Evolutionary conservation across 2,113 vertebrate genomes (phyloP).

Genomic region (Hippocampus comes): DNA sequence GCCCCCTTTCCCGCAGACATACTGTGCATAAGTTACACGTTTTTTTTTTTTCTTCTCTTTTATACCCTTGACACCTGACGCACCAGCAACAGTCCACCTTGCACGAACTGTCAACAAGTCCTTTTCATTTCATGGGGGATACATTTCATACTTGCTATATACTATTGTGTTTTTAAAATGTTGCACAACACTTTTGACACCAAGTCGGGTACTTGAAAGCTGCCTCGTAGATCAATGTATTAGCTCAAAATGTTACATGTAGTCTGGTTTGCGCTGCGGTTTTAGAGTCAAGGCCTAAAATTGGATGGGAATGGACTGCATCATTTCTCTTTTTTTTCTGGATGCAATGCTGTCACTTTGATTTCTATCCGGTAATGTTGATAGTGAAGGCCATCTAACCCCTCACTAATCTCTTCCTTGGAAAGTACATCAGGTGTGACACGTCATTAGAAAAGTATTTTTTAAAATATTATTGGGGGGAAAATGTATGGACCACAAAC

Average conservation of each 20-base stretch:
- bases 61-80: background rate
- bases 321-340: background rate
- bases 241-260: constrained; percentile 11
- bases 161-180: constrained; percentile 35
- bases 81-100: background rate
- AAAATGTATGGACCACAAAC: constrained; percentile 40
- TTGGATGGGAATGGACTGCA: constrained; percentile 10
- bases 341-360: constrained; percentile 10
- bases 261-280: constrained; percentile 3
- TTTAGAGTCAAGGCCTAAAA: constrained; percentile 1
- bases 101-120: constrained; percentile 30
- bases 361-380: constrained; percentile 13
- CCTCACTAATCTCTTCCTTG: constrained; percentile 23
- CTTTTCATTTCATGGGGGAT: constrained; percentile 42
- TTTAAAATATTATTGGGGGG: constrained; percentile 10
- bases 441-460: constrained; percentile 25
- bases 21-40: constrained; percentile 15
- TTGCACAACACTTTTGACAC: constrained; percentile 39
- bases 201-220: constrained; percentile 29
- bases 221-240: constrained; percentile 19
- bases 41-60: background rate
- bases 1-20: constrained; percentile 22
- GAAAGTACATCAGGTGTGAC: constrained; percentile 25
- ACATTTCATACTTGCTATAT: constrained; percentile 36
- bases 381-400: constrained; percentile 14